Conservation (phyloP, 2,113 vertebrate species). For the Callipepla squamata region DNA sequence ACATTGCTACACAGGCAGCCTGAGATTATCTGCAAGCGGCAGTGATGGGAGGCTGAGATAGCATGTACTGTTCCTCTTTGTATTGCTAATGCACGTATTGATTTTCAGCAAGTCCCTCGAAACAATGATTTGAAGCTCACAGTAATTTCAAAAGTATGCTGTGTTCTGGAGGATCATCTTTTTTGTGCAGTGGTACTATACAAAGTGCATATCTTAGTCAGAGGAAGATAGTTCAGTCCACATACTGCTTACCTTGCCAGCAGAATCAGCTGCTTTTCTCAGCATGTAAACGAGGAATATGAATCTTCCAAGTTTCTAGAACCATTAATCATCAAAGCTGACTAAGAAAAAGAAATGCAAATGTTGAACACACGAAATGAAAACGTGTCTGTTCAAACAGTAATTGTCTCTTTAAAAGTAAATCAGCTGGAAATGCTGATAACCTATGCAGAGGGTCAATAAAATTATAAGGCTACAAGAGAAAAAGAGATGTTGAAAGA, state of each 20-base stretch:
- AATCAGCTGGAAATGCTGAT: neutral
- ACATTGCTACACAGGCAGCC: neutral
- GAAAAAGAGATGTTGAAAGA: neutral
- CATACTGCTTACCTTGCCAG: neutral
- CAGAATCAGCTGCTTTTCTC: neutral
- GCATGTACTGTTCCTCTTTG: neutral
- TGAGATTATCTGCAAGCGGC: conserved; percentile 14
- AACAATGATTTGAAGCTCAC: neutral
- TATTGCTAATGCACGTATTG: conserved; percentile 14
- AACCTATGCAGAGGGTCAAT: neutral
- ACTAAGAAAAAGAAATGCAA: neutral
- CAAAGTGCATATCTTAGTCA: neutral
- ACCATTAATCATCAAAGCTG: neutral
- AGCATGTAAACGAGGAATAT: neutral
- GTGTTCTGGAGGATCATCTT: neutral
- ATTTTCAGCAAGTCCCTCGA: neutral
- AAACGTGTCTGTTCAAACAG: neutral
- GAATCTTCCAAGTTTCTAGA: neutral
- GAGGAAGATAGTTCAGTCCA: neutral
- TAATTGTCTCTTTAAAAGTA: neutral
- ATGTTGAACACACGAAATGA: neutral
- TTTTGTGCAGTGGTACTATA: neutral
- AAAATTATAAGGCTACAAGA: neutral
- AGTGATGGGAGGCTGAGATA: conserved; percentile 20
- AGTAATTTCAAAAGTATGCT: neutral